These are phyloP conservation scores for Drosophila sordidula DNA, from an alignment of 2,888 invertebrate genomes.

Conservation along the genomic window DNA sequence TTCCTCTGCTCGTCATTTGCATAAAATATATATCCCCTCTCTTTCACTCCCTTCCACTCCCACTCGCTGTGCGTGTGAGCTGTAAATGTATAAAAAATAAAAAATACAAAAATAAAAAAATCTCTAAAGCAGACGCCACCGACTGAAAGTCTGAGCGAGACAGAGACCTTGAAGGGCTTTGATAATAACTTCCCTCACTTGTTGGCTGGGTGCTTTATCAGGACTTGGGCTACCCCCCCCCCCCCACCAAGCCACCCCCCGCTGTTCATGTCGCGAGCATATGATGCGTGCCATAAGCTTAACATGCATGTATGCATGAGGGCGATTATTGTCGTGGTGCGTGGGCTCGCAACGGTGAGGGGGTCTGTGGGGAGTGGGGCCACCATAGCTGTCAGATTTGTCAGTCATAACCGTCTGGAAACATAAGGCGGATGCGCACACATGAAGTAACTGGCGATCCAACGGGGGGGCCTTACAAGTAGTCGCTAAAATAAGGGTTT, in stretches of 20 bases:
- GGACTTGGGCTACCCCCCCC: constrained; percentile 5
- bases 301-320: constrained; percentile 1
- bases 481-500: neutral
- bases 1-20: constrained; percentile 65
- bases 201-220: constrained; percentile 36
- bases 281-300: constrained; percentile 58
- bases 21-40: constrained; percentile 56
- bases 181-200: constrained; percentile 62
- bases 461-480: constrained; percentile 33
- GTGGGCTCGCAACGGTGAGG: neutral
- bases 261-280: constrained; percentile 40
- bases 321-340: neutral
- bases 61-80: constrained; percentile 45
- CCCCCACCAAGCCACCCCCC: no score
- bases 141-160: constrained; percentile 2
- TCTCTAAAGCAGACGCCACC: constrained; percentile 52
- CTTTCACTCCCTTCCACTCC: neutral
- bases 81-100: constrained; percentile 22
- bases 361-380: neutral
- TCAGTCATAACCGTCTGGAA: constrained; percentile 52
- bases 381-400: constrained; percentile 55
- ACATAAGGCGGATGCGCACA: constrained; percentile 30
- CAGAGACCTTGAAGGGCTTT: constrained; percentile 62
- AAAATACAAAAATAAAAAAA: constrained; percentile 50
- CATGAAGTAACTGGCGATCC: constrained; percentile 55